Conservation (phyloP, 2,888 invertebrate species). For the Schizaphis graminum region DNA sequence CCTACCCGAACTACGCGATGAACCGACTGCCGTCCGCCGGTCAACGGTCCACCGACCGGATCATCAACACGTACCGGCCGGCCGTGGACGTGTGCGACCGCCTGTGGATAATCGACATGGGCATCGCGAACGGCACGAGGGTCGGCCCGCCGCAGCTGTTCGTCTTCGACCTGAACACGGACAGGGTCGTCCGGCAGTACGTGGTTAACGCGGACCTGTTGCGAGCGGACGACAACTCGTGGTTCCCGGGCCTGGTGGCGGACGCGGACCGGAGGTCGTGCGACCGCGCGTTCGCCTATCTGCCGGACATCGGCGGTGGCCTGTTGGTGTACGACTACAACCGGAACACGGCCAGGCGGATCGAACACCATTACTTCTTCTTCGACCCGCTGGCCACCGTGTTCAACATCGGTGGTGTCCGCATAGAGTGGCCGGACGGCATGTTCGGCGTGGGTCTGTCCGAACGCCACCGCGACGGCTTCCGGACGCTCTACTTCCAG, state of each 20-base stretch:
- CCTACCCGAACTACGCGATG: slow-evolving; percentile 83
- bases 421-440: slow-evolving; percentile 90
- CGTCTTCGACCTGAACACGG: slow-evolving; percentile 82
- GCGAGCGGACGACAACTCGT: slow-evolving; percentile 75
- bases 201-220: slow-evolving; percentile 64
- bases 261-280: slow-evolving; percentile 81
- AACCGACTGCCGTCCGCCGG: slow-evolving; percentile 73
- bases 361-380: slow-evolving; percentile 83
- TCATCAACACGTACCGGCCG: slow-evolving; percentile 82
- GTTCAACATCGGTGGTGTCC: slow-evolving; percentile 73
- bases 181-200: slow-evolving; percentile 76
- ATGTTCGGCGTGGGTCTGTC: slow-evolving; percentile 85
- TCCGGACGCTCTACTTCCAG: slow-evolving; percentile 82
- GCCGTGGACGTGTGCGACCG: slow-evolving; percentile 84
- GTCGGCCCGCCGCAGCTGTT: slow-evolving; percentile 72
- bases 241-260: slow-evolving; percentile 89
- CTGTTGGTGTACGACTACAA: slow-evolving; percentile 84
- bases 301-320: slow-evolving; percentile 75
- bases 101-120: slow-evolving; percentile 87
- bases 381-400: slow-evolving; percentile 79
- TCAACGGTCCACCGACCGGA: slow-evolving; percentile 82
- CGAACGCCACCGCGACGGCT: slow-evolving; percentile 78
- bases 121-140: slow-evolving; percentile 75
- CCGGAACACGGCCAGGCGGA: slow-evolving; percentile 83
- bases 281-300: slow-evolving; percentile 83